Evolutionary conservation across 2,888 invertebrate genomes (phyloP), one percentile per base, ranked within the genome.

Genomic region (Dinocampus coccinellae): DNA sequence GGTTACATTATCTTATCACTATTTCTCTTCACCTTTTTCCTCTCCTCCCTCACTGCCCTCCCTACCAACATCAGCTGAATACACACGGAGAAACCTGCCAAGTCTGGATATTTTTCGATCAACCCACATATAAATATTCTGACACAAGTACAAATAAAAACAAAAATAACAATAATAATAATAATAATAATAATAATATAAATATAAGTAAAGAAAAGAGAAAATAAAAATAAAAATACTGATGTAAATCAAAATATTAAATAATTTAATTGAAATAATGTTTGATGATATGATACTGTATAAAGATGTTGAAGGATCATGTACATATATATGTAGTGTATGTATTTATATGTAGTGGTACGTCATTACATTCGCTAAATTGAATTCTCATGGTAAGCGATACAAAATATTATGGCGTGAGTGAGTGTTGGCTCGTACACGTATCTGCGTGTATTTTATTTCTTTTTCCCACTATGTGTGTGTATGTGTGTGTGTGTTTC

Each of bases 331-430:
- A 47, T 55, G 26, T 36, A 29, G 7, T 29, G 29, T 29, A 4
- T 29, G 29, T 29, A 29, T 3, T 4, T n/a, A n/a, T 29, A 24
- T 33, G 16, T 13, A 33, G 26, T 34, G 34, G 16, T n/a, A 26
- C 55, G 36, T 73, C 76, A 75, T 77, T 75, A 78, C 75, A 73
- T 67, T 72, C 69, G 74, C 61, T 76, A 76, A 78, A 79, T 81
- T 81, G 78, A 81, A 80, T 80, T 75, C 65, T 70, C 70, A 61
- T 58, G 53, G 53, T 29, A 34, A 57, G 29, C 16, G 16, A 16
- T 16, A 47, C 47, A 47, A 47, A 47, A 47, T n/a, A 16, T 39
- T 39, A n/a, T 47, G n/a, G 47, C 47, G 47, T 47, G 47, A 47
- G 47, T 16, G 47, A 16, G 16, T 7, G n/a, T 11, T 20, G 7